Evolutionary conservation across 2,888 invertebrate species (phyloP).

Genomic region (Danaus chrysippus): DNA sequence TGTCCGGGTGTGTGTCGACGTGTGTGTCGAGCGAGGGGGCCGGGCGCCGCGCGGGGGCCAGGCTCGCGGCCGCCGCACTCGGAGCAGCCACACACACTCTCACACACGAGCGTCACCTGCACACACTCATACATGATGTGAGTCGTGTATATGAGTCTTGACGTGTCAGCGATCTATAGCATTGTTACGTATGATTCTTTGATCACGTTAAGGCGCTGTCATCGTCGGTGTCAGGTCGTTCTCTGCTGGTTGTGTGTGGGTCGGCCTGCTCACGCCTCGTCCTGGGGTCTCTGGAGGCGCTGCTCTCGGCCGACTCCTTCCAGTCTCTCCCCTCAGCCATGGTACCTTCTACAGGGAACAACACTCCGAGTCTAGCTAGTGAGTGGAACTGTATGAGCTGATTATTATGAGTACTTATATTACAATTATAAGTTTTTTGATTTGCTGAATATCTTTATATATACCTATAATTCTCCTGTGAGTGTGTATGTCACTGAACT

Average conservation of each 20-base stretch:
- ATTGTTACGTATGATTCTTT: too few relatives aligned
- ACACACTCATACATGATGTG: slow-evolving; percentile 25
- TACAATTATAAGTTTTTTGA: too few relatives aligned
- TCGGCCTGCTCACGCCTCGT: slow-evolving; percentile 37
- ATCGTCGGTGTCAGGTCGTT: slow-evolving; percentile 51
- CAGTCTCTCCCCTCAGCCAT: slow-evolving; percentile 45
- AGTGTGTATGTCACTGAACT: too few relatives aligned
- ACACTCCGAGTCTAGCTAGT: slow-evolving; percentile 44
- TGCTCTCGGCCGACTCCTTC: slow-evolving; percentile 41
- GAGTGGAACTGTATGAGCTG: slow-evolving; percentile 28
- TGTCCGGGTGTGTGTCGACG: slow-evolving; percentile 79
- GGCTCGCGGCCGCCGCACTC: slow-evolving; percentile 84
- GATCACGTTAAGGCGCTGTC: slow-evolving; percentile 43
- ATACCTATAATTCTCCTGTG: too few relatives aligned
- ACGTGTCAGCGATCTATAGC: too few relatives aligned
- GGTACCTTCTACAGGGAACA: slow-evolving; percentile 38
- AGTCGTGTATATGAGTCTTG: not conserved
- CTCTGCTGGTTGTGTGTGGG: slow-evolving; percentile 45
- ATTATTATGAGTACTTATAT: too few relatives aligned
- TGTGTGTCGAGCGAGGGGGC: slow-evolving; percentile 88
- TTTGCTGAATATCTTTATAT: too few relatives aligned
- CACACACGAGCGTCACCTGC: slow-evolving; percentile 50
- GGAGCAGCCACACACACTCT: slow-evolving; percentile 64
- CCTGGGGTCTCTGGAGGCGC: slow-evolving; percentile 52
- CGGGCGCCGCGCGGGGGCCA: slow-evolving; percentile 89